phyloP scores from a whole-genome alignment of 1,140 invertebrate genomes.

The Musca vetustissima region DNA sequence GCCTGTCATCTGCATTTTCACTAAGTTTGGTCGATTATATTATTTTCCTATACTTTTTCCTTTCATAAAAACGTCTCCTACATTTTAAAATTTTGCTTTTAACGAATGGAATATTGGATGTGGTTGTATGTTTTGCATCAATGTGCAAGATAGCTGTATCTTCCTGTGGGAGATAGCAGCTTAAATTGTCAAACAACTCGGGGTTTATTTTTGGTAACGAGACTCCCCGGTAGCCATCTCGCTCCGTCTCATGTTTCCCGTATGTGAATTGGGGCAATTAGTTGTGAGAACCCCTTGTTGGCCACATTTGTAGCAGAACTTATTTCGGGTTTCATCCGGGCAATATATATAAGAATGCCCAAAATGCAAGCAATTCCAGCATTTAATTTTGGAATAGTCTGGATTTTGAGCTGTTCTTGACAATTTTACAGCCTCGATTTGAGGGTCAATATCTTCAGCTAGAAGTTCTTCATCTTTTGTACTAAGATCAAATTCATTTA shows the following conservation, averaged over 20 bases:
- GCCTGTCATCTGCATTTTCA: not conserved
- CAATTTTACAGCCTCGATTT: not conserved
- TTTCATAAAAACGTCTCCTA: not conserved
- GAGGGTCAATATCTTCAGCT: not conserved
- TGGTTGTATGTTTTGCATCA: no score
- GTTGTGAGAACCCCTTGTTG: not conserved
- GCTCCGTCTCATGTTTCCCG: not conserved
- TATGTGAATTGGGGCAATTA: not conserved
- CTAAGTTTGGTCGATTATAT: not conserved
- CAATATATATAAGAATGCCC: conserved; percentile 1
- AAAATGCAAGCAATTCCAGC: not conserved
- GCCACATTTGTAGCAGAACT: not conserved
- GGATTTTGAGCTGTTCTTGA: not conserved
- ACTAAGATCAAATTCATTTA: not conserved
- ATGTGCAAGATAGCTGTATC: no score
- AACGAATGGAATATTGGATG: not conserved
- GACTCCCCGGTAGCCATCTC: not conserved
- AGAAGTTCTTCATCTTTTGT: not conserved
- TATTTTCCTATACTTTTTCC: not conserved
- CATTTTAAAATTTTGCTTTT: not conserved
- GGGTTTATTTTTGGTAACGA: not conserved
- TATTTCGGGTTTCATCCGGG: not conserved
- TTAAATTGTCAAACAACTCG: not conserved
- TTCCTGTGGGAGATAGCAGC: not conserved
- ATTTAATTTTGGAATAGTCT: not conserved